Percentiles rank a stretch among this genome's conserved stretches.
These are phyloP conservation scores for Pteronotus mesoamericanus DNA, from an alignment of 2,797 vertebrate genomes.

Conservation along the genomic window DNA sequence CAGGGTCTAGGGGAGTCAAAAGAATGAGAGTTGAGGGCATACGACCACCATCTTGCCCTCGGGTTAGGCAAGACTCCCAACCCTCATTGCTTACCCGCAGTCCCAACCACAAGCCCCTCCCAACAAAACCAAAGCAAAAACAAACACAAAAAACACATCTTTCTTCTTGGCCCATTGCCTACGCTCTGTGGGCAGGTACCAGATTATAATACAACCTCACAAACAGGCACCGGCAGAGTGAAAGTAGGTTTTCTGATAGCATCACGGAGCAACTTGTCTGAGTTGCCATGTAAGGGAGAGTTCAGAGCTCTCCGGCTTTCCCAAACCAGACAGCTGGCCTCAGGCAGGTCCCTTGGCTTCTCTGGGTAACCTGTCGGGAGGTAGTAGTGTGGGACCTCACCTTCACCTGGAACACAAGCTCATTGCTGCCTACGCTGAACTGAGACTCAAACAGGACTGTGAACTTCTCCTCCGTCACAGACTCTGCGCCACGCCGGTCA, in stretches of 20 bases:
- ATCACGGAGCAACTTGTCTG: not conserved
- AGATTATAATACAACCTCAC: not conserved
- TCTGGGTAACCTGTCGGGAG: not conserved
- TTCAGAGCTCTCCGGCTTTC: not conserved
- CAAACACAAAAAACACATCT: not conserved
- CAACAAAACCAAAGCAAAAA: not conserved
- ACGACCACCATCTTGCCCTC: not conserved
- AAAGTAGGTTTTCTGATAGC: not conserved
- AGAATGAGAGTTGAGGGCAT: not conserved
- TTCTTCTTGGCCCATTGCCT: not conserved
- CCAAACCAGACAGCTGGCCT: not conserved
- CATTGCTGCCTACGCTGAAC: slow-evolving; percentile 96
- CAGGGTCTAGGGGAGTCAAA: slow-evolving; percentile 84
- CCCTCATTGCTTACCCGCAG: not conserved
- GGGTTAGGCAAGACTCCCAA: not conserved
- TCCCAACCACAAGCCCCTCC: not conserved
- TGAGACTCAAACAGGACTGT: slow-evolving; percentile 96
- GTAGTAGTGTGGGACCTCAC: slow-evolving; percentile 76
- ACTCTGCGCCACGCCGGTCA: slow-evolving; percentile 93
- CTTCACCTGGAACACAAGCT: slow-evolving; percentile 97
- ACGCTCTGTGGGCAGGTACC: not conserved
- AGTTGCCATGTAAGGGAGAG: rapidly evolving
- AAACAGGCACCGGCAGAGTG: not conserved
- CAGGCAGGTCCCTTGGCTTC: too few species aligned
- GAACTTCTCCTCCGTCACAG: slow-evolving; percentile 97